Conservation (phyloP, 2,888 invertebrate genomes). For the Diarsia dahlii region DNA sequence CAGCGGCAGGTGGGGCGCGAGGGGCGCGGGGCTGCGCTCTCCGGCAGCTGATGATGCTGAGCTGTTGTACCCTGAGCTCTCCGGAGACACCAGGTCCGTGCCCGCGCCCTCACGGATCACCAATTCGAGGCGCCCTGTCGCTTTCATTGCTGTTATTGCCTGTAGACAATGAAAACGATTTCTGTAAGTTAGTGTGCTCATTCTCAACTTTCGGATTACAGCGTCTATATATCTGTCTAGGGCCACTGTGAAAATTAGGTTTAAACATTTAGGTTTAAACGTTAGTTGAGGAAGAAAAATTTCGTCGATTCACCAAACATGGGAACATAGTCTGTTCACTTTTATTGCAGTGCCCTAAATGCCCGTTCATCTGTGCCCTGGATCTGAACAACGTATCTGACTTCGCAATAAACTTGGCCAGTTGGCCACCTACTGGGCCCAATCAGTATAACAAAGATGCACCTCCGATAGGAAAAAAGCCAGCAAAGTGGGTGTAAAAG, state of each 20-base stretch:
- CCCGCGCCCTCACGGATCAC: conserved; percentile 95
- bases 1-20: conserved; percentile 74
- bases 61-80: conserved; percentile 96
- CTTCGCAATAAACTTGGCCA: neutral
- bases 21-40: conserved; percentile 92
- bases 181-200: neutral
- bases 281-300: no score
- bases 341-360: neutral
- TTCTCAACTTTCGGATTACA: neutral
- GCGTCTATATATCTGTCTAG: no score
- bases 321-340: neutral
- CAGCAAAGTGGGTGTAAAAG: neutral
- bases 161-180: conserved; percentile 73
- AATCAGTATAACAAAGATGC: neutral
- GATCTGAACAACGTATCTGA: neutral
- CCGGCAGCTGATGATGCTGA: conserved; percentile 95
- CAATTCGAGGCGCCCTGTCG: conserved; percentile 94
- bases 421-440: neutral
- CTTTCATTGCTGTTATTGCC: conserved; percentile 96
- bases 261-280: neutral
- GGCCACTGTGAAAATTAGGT: neutral
- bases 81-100: conserved; percentile 94
- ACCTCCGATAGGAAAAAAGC: neutral
- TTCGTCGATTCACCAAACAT: neutral
- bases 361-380: neutral